Base-by-base conservation (phyloP, 2,113 vertebrate species). In the Poeciliopsis retropinna region DNA sequence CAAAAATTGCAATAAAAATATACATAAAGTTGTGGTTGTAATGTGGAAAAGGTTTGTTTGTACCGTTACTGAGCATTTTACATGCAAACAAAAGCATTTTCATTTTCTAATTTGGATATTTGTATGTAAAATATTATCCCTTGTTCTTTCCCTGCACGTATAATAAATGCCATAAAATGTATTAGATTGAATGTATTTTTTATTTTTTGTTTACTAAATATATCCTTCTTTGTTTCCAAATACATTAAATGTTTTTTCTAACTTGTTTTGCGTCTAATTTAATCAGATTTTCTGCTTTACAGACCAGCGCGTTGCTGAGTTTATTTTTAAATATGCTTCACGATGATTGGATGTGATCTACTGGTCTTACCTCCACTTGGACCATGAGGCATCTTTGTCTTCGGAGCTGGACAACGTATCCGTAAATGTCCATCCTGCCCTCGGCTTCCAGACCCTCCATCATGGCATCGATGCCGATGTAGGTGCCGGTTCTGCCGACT, bases 311-410 rank as follows among this genome's bases (percentile, higher is more conserved):
- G 25, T 57, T n/a, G 22, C 3, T n/a, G 2, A 25, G 25, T 57
- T 57, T 25, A 7, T 6, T 25, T 57, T 57, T 57, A 57, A n/a
- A n/a, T 25, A 10, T 10, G 9, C 7, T 57, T 57, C 3, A n/a
- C 22, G 51, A 25, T 17, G 7, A 57, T n/a, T 25, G 19, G 19
- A 25, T 25, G 9, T 8, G 15, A 62, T 41, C 28, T 28, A 13
- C 28, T 30, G 15, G 12, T 64, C 0, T 64, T 69, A 98, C 98
- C 97, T 99, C 98, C 0, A 99, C 98, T 95, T 99, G 98, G 65
- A 99, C 98, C 98, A 99, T 99, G 44, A 99, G 96, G 75, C 97
- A 99, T 8, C 98, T 92, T 86, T 99, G 98, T 15, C 95, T 94
- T 10, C 98, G 95, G 11, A 98, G 95, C 79, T 93, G 95, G 61